phyloP scores from a whole-genome alignment of 2,888 invertebrate species.

The Aphidius colemani region DNA sequence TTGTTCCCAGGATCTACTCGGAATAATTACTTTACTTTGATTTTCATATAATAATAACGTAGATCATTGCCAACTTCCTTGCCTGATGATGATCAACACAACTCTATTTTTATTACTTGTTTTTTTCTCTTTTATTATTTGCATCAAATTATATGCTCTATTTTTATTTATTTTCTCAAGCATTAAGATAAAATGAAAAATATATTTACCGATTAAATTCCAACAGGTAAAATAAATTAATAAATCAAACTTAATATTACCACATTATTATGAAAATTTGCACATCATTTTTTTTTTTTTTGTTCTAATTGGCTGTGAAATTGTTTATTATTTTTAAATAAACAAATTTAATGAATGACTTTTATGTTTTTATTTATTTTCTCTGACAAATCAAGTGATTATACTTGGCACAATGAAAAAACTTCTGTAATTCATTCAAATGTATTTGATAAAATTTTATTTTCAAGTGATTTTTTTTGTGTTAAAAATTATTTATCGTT shows the following conservation, averaged over 20 bases:
- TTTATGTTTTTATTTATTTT: not conserved
- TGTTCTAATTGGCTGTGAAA: conserved; percentile 8
- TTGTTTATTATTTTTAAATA: not conserved
- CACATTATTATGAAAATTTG: conserved; percentile 12
- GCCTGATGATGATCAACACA: too few relatives aligned
- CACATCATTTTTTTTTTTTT: conserved; percentile 5
- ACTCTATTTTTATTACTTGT: too few relatives aligned
- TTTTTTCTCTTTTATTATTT: too few relatives aligned
- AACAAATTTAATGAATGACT: not conserved
- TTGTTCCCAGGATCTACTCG: conserved; percentile 16
- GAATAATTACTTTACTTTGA: conserved; percentile 20
- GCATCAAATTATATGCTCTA: too few relatives aligned
- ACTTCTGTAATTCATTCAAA: too few relatives aligned
- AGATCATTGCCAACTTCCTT: too few relatives aligned
- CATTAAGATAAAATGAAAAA: too few relatives aligned
- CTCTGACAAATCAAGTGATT: conserved; percentile 10
- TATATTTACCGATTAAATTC: too few relatives aligned
- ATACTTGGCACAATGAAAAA: conserved; percentile 4
- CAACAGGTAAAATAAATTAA: conserved; percentile 1
- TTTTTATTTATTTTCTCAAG: too few relatives aligned
- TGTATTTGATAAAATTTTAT: too few relatives aligned
- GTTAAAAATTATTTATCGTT: conserved; percentile 25
- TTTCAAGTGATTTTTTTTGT: conserved; percentile 12
- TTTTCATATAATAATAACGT: conserved; percentile 7
- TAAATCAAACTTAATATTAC: conserved; percentile 16